These are phyloP conservation scores for Valencia hispanica DNA, from an alignment of 2,797 vertebrate genomes.

Conservation along the genomic window DNA sequence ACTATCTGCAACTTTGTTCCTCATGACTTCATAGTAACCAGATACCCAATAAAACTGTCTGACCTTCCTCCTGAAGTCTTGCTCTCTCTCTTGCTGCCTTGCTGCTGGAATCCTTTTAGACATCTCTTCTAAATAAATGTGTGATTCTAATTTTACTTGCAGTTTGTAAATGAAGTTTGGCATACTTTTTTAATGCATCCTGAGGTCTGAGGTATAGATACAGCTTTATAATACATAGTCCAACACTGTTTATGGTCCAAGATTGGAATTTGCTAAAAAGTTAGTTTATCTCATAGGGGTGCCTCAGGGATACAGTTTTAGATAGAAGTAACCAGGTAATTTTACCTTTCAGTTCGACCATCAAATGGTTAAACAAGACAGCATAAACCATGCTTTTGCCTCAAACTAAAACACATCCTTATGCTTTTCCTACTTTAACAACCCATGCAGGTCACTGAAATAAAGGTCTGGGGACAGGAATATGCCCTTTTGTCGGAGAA, in stretches of 20 bases:
- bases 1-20: background rate
- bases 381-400: constrained; percentile 9
- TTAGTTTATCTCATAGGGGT: constrained; percentile 23
- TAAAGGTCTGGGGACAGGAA: constrained; percentile 56
- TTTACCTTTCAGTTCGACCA: constrained; percentile 39
- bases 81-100: background rate
- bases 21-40: background rate
- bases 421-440: constrained; percentile 1
- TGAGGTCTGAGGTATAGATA: background rate
- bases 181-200: background rate
- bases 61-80: background rate
- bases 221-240: background rate
- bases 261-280: constrained; percentile 19
- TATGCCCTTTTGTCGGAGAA: constrained; percentile 53
- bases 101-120: background rate
- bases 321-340: constrained; percentile 13
- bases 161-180: background rate
- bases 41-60: background rate
- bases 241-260: background rate
- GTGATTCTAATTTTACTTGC: background rate
- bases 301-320: constrained; percentile 9
- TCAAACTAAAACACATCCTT: constrained; percentile 15
- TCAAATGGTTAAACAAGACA: constrained; percentile 20
- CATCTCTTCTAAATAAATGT: no score
- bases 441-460: constrained; percentile 56